These are phyloP conservation scores for Pimephales promelas DNA, from an alignment of 2,113 vertebrate genomes.

Conservation along the genomic window DNA sequence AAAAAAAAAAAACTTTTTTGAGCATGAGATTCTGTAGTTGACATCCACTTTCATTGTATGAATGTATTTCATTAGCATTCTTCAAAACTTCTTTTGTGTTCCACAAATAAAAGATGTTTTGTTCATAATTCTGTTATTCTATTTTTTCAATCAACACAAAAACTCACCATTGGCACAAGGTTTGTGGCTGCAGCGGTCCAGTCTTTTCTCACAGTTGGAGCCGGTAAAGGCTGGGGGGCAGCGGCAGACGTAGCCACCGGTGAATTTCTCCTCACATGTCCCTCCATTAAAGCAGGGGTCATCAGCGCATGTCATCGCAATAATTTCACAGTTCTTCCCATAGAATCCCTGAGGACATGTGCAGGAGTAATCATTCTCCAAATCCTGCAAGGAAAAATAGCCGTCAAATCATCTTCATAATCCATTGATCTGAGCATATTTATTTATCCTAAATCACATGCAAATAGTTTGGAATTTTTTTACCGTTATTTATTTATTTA, in stretches of 20 bases:
- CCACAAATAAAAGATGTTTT: background rate
- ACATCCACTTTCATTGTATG: background rate
- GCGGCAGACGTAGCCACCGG: slow-evolving; percentile 80
- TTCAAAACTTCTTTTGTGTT: background rate
- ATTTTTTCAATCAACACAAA: background rate
- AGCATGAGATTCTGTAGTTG: background rate
- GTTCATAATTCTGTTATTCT: background rate
- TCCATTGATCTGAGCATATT: background rate
- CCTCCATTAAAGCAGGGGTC: slow-evolving; percentile 88
- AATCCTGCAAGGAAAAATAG: slow-evolving; percentile 69
- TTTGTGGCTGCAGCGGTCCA: slow-evolving; percentile 83
- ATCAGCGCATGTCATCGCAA: slow-evolving; percentile 84
- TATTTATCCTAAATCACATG: background rate
- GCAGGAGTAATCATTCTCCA: slow-evolving; percentile 80
- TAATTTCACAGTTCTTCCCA: slow-evolving; percentile 84
- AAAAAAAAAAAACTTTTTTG: background rate
- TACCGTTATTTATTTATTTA: background rate
- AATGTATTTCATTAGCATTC: background rate
- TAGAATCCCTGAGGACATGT: slow-evolving; percentile 88
- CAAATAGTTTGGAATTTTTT: background rate
- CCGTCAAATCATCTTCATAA: background rate
- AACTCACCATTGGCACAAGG: slow-evolving; percentile 78
- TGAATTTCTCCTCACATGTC: slow-evolving; percentile 74
- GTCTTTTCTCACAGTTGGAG: slow-evolving; percentile 91
- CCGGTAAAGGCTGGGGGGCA: slow-evolving; percentile 82